Evolutionary conservation across 2,113 vertebrate genomes (phyloP).

Genomic region (Sorex fumeus): DNA sequence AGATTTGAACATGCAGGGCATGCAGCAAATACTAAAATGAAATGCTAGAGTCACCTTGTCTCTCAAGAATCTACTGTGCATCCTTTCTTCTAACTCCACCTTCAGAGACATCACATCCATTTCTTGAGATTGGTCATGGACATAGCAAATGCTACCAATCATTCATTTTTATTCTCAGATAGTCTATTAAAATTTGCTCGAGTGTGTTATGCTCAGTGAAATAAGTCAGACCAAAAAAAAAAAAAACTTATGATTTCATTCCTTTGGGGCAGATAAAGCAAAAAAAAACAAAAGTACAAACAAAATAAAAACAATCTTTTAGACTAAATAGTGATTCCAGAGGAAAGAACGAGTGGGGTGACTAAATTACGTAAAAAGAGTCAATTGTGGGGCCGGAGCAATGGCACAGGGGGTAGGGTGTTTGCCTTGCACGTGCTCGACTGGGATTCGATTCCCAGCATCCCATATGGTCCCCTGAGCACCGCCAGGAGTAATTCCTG

Average conservation of each 20-base stretch:
- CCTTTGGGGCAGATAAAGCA: not conserved
- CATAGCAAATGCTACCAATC: not conserved
- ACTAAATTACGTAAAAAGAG: not conserved
- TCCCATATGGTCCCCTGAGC: too few relatives aligned
- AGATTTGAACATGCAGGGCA: not conserved
- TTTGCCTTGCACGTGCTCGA: too few relatives aligned
- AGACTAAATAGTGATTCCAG: not conserved
- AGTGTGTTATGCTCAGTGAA: too few relatives aligned
- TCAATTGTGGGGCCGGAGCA: too few relatives aligned
- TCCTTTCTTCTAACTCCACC: not conserved
- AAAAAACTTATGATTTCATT: not conserved
- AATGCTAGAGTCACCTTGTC: not conserved
- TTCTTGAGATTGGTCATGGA: not conserved
- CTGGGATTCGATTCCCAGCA: too few relatives aligned
- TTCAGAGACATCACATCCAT: not conserved
- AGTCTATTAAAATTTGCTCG: not conserved
- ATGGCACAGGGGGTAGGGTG: too few relatives aligned
- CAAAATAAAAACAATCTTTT: not conserved
- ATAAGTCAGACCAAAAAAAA: not conserved
- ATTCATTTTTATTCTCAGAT: not conserved
- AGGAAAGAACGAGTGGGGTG: not conserved
- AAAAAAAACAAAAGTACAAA: not conserved
- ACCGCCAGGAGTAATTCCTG: too few relatives aligned
- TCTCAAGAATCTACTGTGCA: too few relatives aligned
- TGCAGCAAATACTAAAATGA: not conserved